A percentile compares a stretch with the other conserved stretches of the same genome.
Evolutionary conservation across 1,140 invertebrate genomes (phyloP).

Genomic region (Sitobion miscanthi): DNA sequence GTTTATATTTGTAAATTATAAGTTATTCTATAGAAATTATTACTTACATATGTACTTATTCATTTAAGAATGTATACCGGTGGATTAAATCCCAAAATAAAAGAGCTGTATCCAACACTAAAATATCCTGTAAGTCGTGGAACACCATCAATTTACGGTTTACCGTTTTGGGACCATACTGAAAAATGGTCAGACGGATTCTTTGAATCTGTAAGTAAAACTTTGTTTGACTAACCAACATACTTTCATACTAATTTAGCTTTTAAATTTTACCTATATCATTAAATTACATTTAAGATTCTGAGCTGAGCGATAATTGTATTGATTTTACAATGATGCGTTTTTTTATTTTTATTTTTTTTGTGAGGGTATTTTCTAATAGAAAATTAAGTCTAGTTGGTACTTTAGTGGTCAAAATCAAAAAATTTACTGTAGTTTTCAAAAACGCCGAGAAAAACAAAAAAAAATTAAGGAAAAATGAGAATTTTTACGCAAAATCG

Average conservation of each 20-base stretch:
- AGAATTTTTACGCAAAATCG: too few species aligned
- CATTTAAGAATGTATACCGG: background rate
- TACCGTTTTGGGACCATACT: slow-evolving; percentile 75
- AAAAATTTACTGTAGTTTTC: too few species aligned
- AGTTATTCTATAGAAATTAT: background rate
- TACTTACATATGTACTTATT: background rate
- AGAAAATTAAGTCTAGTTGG: too few species aligned
- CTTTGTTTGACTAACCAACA: background rate
- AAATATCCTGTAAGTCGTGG: slow-evolving; percentile 76
- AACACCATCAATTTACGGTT: slow-evolving; percentile 75
- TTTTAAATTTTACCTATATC: too few species aligned
- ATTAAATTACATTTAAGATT: too few species aligned
- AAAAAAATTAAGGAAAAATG: too few species aligned
- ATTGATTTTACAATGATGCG: too few species aligned
- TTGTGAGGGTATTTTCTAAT: too few species aligned
- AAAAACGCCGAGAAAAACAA: too few species aligned
- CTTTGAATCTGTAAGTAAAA: background rate
- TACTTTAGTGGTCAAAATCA: too few species aligned
- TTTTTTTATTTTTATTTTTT: too few species aligned
- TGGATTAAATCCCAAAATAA: background rate
- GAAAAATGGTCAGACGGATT: slow-evolving; percentile 59
- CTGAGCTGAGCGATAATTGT: too few species aligned
- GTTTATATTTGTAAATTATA: background rate
- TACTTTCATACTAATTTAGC: background rate
- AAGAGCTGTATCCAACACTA: slow-evolving; percentile 69